Conservation (phyloP, 2,888 invertebrate genomes). For the Salticus scenicus region DNA sequence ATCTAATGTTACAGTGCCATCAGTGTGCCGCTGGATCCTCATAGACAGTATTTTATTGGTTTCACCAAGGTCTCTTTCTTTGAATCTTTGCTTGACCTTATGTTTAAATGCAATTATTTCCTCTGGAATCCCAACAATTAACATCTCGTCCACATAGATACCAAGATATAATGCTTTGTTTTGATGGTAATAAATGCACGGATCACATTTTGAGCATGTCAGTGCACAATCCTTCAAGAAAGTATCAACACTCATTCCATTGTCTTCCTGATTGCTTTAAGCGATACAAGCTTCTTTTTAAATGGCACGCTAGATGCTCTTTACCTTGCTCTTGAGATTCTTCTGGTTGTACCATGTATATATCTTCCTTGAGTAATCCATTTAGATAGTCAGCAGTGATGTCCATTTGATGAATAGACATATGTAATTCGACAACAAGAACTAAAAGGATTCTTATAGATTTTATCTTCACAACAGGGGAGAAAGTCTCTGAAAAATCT, state of each 20-base stretch:
- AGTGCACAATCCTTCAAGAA: neutral
- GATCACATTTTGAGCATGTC: neutral
- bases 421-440: neutral
- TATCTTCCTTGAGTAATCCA: constrained; percentile 36
- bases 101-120: neutral
- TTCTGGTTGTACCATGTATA: constrained; percentile 40
- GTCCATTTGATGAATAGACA: constrained; percentile 40
- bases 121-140: constrained; percentile 24
- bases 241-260: constrained; percentile 25
- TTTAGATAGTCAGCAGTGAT: constrained; percentile 54
- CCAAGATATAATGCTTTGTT: constrained; percentile 23
- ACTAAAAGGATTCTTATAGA: constrained; percentile 25
- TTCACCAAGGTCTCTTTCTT: constrained; percentile 13
- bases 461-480: constrained; percentile 17
- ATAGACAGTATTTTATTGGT: constrained; percentile 2
- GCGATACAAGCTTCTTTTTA: constrained; percentile 47
- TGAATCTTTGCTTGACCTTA: neutral
- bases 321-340: constrained; percentile 12
- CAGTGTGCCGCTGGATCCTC: neutral
- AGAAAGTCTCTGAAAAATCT: neutral
- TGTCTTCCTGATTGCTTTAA: constrained; percentile 32
- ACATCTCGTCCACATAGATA: constrained; percentile 29
- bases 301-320: no score
- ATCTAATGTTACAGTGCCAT: constrained; percentile 4
- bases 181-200: constrained; percentile 23